These are phyloP conservation scores for Lysandra coridon DNA, from an alignment of 2,888 invertebrate species.

Conservation along the genomic window DNA sequence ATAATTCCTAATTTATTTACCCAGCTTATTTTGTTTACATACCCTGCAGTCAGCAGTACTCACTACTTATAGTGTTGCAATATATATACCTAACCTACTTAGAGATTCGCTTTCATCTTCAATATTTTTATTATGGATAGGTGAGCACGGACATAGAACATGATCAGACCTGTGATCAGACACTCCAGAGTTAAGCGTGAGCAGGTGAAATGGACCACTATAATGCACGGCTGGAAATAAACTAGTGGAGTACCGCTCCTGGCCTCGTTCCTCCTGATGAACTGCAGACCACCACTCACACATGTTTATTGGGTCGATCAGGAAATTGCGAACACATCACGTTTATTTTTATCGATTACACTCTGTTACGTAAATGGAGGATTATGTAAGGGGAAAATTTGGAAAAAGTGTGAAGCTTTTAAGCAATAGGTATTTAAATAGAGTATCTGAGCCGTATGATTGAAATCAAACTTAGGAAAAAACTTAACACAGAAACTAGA, in stretches of 20 bases:
- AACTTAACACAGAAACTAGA: no score
- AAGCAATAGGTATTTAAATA: background rate
- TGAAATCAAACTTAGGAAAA: background rate
- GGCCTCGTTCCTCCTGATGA: conserved; percentile 63
- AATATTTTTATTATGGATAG: conserved; percentile 13
- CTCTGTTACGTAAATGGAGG: conserved; percentile 40
- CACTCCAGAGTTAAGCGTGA: conserved; percentile 32
- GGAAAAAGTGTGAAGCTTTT: background rate
- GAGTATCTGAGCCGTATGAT: background rate
- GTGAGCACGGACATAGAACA: conserved; percentile 20
- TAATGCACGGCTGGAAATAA: conserved; percentile 49
- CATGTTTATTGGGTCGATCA: conserved; percentile 68
- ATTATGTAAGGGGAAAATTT: conserved; percentile 9
- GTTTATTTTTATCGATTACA: conserved; percentile 60
- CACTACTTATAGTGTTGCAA: background rate
- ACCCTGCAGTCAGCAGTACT: background rate
- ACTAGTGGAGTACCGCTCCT: conserved; percentile 36
- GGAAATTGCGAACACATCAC: conserved; percentile 58
- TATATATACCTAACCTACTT: background rate
- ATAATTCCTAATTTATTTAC: no score
- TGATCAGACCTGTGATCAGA: conserved; percentile 22
- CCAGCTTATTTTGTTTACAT: background rate
- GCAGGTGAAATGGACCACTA: conserved; percentile 40
- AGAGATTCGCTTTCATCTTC: conserved; percentile 12
- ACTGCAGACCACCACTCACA: conserved; percentile 63